A percentile compares a stretch with the other conserved stretches of the same genome.
Conservation (phyloP, 2,797 vertebrate species). For the Onychomys leucogaster region DNA sequence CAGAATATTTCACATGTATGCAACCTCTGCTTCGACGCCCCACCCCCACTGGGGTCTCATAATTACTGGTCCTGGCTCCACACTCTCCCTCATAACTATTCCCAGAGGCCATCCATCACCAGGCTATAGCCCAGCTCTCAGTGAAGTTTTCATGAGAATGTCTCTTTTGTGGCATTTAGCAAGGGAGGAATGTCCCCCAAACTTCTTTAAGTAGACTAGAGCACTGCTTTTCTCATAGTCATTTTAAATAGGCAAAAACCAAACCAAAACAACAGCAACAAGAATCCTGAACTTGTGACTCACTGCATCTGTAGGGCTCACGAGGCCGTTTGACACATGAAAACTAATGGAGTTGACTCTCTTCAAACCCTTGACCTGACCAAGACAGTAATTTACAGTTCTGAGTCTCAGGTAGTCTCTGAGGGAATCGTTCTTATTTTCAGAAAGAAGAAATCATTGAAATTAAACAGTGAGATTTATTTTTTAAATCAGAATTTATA, state of each 20-base stretch:
- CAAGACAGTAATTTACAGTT: neutral
- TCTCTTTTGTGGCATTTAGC: constrained; percentile 80
- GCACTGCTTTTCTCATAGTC: constrained; percentile 82
- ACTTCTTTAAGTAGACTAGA: constrained; percentile 83
- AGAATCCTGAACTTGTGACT: neutral
- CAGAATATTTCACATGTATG: constrained; percentile 8
- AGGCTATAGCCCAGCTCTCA: constrained; percentile 32
- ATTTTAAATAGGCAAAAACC: neutral
- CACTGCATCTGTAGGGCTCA: constrained; percentile 21
- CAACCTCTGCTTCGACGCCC: neutral
- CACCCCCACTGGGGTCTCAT: constrained; percentile 39
- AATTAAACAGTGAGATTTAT: constrained; percentile 47
- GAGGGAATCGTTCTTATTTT: constrained; percentile 40
- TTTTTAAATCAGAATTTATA: constrained; percentile 24
- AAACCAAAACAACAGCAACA: neutral
- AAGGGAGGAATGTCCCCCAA: constrained; percentile 69
- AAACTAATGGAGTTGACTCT: constrained; percentile 63
- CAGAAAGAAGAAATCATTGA: constrained; percentile 34
- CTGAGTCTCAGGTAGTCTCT: neutral
- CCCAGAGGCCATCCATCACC: constrained; percentile 63
- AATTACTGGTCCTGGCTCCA: constrained; percentile 63
- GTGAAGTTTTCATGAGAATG: constrained; percentile 83
- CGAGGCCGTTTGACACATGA: constrained; percentile 38
- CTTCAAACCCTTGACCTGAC: neutral
- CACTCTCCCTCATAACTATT: constrained; percentile 47